phyloP scores from a whole-genome alignment of 2,113 vertebrate species.

The Phainopepla nitens region DNA sequence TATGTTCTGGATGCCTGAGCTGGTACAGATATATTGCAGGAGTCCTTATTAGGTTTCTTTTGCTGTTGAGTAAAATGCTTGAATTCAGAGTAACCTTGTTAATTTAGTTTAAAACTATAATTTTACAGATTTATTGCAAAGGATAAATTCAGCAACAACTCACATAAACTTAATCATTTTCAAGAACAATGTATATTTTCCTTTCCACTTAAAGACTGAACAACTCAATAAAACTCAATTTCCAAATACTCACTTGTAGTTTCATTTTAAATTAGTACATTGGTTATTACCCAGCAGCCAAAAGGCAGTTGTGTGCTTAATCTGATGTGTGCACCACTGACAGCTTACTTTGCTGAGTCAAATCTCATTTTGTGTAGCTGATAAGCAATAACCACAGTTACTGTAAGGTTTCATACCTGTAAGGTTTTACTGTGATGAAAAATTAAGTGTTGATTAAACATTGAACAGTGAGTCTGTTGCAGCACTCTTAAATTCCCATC shows the following conservation, averaged over 20 bases:
- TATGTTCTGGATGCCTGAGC: neutral
- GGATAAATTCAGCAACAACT: neutral
- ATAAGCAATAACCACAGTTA: slow-evolving; percentile 6
- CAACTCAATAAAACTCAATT: neutral
- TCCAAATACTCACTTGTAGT: neutral
- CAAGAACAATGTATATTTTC: neutral
- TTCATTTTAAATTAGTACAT: neutral
- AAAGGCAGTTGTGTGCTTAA: neutral
- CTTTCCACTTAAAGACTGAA: neutral
- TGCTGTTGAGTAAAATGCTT: neutral
- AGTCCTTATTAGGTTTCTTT: neutral
- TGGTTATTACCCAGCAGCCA: neutral
- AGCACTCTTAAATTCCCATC: neutral
- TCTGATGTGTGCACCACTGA: neutral
- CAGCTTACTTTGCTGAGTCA: slow-evolving; percentile 22
- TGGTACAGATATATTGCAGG: neutral
- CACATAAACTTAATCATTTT: neutral
- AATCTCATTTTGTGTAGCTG: neutral
- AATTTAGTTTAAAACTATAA: neutral
- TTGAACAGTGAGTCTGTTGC: neutral
- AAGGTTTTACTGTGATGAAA: neutral
- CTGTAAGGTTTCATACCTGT: neutral
- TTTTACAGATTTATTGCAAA: neutral
- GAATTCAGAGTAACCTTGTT: neutral
- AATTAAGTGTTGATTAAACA: neutral